phyloP scores from a whole-genome alignment of 2,113 vertebrate species.

The Urocynchramus pylzowi region DNA sequence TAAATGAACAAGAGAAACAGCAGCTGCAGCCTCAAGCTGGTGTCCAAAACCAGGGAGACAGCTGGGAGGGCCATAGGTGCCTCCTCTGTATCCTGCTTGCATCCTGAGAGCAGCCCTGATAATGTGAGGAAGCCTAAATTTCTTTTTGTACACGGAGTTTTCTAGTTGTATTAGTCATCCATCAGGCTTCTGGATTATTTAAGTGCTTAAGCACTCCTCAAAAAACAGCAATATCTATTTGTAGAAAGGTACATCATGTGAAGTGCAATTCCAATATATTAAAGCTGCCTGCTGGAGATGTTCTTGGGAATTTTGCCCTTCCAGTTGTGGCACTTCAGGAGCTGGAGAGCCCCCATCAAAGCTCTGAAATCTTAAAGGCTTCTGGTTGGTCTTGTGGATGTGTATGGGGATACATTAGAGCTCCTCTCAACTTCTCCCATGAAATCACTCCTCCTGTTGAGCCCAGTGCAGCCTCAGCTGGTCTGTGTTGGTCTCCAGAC shows the following conservation, averaged over 20 bases:
- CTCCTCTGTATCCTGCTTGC: not conserved
- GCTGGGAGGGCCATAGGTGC: not conserved
- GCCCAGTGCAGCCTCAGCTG: not conserved
- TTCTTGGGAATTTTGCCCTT: not conserved
- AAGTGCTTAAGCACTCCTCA: slow-evolving; percentile 27
- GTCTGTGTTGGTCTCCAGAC: not conserved
- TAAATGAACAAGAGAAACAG: not conserved
- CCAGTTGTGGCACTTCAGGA: not conserved
- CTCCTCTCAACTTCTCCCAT: not conserved
- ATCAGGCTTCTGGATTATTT: slow-evolving; percentile 41
- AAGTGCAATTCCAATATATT: not conserved
- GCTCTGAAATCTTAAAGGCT: not conserved
- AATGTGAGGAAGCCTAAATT: slow-evolving; percentile 4
- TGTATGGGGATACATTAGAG: not conserved
- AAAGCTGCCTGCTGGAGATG: not conserved
- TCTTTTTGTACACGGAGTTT: not conserved
- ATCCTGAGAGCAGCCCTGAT: not conserved
- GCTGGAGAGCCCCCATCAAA: not conserved
- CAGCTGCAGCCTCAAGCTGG: not conserved
- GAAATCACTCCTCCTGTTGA: not conserved
- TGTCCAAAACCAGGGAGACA: not conserved
- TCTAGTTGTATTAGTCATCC: slow-evolving; percentile 59
- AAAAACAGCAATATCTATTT: slow-evolving; percentile 46
- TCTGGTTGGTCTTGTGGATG: not conserved
- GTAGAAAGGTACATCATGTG: slow-evolving; percentile 42